These are phyloP conservation scores for Lepus americanus DNA, from an alignment of 2,113 vertebrate genomes.

Conservation along the genomic window DNA sequence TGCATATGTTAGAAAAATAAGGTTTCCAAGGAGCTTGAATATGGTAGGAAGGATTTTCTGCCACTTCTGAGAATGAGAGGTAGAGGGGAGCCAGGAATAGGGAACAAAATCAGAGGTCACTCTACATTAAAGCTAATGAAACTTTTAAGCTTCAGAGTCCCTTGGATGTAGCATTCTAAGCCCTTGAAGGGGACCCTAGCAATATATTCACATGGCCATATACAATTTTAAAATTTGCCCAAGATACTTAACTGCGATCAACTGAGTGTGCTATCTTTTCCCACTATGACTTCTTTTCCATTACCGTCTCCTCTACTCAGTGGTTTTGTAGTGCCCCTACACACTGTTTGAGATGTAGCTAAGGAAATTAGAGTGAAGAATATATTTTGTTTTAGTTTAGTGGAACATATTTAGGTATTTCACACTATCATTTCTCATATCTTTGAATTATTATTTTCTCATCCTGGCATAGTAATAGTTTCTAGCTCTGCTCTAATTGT, in stretches of 20 bases:
- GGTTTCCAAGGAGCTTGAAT: not conserved
- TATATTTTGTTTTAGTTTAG: slow-evolving; percentile 40
- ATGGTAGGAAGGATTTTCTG: not conserved
- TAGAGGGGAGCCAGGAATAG: too few species aligned
- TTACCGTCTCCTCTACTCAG: not conserved
- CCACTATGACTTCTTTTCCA: not conserved
- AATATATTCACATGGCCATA: not conserved
- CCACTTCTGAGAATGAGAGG: not conserved
- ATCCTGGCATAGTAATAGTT: slow-evolving; percentile 4
- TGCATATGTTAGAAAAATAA: not conserved
- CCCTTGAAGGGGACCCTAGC: not conserved
- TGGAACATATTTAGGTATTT: slow-evolving; percentile 17
- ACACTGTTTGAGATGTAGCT: slow-evolving; percentile 7
- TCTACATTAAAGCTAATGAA: not conserved
- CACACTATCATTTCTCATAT: not conserved
- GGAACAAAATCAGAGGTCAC: not conserved
- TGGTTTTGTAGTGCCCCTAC: not conserved
- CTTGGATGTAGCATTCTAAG: not conserved
- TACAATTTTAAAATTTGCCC: not conserved
- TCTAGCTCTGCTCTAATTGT: slow-evolving; percentile 5
- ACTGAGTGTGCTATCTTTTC: not conserved
- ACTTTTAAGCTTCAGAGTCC: not conserved
- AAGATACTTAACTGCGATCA: not conserved
- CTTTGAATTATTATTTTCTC: slow-evolving; percentile 16
- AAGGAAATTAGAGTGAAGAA: slow-evolving; percentile 29